phyloP scores from a whole-genome alignment of 2,113 vertebrate species.

The Callithrix jacchus region DNA sequence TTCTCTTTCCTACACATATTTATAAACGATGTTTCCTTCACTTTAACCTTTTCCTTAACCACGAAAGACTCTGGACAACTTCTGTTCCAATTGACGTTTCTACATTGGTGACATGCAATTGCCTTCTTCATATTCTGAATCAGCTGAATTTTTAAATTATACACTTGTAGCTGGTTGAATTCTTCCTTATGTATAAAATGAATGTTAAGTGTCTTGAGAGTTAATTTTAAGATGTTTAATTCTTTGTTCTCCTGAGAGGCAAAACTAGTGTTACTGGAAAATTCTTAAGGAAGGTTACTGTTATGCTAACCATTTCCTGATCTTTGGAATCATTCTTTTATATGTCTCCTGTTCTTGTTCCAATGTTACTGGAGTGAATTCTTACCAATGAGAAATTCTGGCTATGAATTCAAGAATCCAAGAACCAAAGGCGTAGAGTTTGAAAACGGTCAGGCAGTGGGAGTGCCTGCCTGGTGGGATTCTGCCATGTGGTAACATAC shows the following conservation, averaged over 20 bases:
- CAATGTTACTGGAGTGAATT: background rate
- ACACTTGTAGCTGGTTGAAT: slow-evolving; percentile 67
- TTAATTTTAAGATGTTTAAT: slow-evolving; percentile 68
- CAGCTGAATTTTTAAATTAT: slow-evolving; percentile 75
- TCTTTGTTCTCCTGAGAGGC: slow-evolving; percentile 50
- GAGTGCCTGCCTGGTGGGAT: background rate
- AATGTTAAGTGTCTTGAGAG: slow-evolving; percentile 62
- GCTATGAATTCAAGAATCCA: background rate
- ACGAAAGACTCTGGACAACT: slow-evolving; percentile 57
- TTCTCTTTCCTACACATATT: slow-evolving; percentile 50
- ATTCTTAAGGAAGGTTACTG: slow-evolving; percentile 37
- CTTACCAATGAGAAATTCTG: background rate
- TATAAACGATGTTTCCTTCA: slow-evolving; percentile 63
- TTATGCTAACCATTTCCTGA: slow-evolving; percentile 29
- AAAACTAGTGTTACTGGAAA: slow-evolving; percentile 59
- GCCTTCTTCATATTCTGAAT: slow-evolving; percentile 61
- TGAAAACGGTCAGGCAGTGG: background rate
- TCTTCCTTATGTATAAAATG: slow-evolving; percentile 65
- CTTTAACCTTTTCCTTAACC: slow-evolving; percentile 68
- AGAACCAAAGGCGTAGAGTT: background rate
- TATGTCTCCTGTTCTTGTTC: background rate
- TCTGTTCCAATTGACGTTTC: slow-evolving; percentile 71
- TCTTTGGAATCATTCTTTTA: slow-evolving; percentile 14
- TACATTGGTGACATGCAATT: slow-evolving; percentile 77
- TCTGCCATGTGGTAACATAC: background rate